phyloP scores from a whole-genome alignment of 2,113 vertebrate genomes.

The Urocynchramus pylzowi region DNA sequence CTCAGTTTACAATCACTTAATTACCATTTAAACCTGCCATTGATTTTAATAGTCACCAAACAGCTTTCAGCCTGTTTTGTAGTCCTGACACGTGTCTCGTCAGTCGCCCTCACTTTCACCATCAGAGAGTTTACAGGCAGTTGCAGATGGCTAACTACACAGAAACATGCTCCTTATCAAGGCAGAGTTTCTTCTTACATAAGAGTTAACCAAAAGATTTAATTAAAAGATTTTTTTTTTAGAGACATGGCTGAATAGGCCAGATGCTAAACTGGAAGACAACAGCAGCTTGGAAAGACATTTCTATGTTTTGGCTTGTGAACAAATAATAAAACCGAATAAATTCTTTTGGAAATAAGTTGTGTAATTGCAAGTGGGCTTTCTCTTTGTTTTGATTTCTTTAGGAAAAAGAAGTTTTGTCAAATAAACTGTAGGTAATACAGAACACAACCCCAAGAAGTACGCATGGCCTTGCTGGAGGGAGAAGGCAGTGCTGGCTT shows the following conservation, averaged over 20 bases:
- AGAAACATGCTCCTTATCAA: not conserved
- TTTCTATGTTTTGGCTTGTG: not conserved
- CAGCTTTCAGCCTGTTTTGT: not conserved
- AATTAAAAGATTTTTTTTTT: not conserved
- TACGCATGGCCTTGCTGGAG: rapidly evolving
- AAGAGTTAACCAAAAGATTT: not conserved
- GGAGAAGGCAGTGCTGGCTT: not conserved
- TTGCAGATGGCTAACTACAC: not conserved
- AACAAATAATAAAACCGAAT: not conserved
- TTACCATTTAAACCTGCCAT: not conserved
- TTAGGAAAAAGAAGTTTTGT: not conserved
- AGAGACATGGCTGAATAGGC: not conserved
- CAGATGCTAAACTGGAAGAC: not conserved
- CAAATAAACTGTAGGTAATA: not conserved
- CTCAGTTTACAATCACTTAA: not conserved
- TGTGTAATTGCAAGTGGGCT: not conserved
- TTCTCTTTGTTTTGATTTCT: not conserved
- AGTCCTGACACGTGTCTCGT: not conserved
- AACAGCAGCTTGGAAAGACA: not conserved
- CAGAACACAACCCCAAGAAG: not conserved
- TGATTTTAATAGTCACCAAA: not conserved
- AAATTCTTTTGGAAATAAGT: not conserved
- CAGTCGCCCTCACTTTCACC: not conserved
- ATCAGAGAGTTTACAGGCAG: rapidly evolving
- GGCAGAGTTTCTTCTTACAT: not conserved